phyloP scores from a whole-genome alignment of 2,888 invertebrate species.

The Sesia apiformis region DNA sequence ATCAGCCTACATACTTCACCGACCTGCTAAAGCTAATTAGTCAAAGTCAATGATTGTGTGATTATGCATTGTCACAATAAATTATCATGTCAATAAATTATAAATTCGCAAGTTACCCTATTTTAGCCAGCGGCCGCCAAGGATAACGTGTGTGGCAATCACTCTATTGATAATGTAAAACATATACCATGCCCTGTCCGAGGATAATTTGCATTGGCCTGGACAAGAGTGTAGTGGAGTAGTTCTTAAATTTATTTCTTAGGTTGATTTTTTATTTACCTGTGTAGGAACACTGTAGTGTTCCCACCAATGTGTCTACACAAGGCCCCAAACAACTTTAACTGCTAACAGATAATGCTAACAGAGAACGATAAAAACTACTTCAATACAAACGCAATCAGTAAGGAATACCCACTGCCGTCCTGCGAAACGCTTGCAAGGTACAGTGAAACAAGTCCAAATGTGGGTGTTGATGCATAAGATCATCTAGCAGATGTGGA shows the following conservation, averaged over 20 bases:
- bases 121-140: slow-evolving; percentile 9
- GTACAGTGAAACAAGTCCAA: no score
- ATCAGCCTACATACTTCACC: neutral
- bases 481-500: no score
- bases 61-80: neutral
- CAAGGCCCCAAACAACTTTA: no score
- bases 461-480: no score
- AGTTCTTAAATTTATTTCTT: neutral
- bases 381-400: no score
- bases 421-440: no score
- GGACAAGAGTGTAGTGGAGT: slow-evolving; percentile 22
- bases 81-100: neutral
- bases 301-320: no score
- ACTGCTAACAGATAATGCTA: no score
- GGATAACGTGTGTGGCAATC: slow-evolving; percentile 44
- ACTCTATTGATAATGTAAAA: slow-evolving; percentile 54
- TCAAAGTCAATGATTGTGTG: neutral
- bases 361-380: no score
- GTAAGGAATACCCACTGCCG: no score
- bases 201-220: slow-evolving; percentile 27
- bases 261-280: neutral
- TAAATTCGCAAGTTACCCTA: neutral
- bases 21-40: neutral
- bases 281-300: no score
- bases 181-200: slow-evolving; percentile 34